phyloP scores from a whole-genome alignment of 2,113 vertebrate species.

The Oncorhynchus tshawytscha region DNA sequence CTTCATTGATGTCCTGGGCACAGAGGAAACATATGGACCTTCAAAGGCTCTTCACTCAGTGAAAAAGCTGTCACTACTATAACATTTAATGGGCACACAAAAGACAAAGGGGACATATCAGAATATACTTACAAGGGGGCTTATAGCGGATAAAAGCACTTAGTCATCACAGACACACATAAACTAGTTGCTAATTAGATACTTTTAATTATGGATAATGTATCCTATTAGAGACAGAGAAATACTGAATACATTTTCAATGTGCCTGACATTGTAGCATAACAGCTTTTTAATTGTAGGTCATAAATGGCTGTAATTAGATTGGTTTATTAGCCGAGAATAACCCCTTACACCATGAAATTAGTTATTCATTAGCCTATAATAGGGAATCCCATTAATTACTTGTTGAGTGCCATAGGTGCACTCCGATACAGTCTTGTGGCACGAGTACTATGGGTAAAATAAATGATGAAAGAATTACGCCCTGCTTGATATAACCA shows the following conservation, averaged over 20 bases:
- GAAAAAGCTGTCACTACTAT: background rate
- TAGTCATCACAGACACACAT: background rate
- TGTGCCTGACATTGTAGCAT: constrained; percentile 9
- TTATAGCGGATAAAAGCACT: background rate
- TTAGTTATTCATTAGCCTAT: constrained; percentile 30
- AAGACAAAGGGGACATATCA: background rate
- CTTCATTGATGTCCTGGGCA: no score
- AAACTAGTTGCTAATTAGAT: background rate
- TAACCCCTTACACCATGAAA: constrained; percentile 16
- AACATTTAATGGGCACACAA: background rate
- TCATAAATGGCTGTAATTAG: constrained; percentile 39
- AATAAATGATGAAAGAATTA: background rate
- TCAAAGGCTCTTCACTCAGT: background rate
- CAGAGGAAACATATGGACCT: background rate
- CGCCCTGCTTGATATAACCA: background rate
- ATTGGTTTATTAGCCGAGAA: constrained; percentile 32
- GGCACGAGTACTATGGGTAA: background rate
- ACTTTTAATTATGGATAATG: constrained; percentile 42
- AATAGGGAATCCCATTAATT: constrained; percentile 29
- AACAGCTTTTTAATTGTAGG: constrained; percentile 36
- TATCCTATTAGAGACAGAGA: constrained; percentile 11
- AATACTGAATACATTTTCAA: background rate
- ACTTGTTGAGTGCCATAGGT: constrained; percentile 13
- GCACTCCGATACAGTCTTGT: background rate
- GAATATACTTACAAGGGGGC: background rate